Evolutionary conservation across 1,140 invertebrate genomes (phyloP), one percentile per base, ranked within the genome.

Genomic region (Diabrotica undecimpunctata): DNA sequence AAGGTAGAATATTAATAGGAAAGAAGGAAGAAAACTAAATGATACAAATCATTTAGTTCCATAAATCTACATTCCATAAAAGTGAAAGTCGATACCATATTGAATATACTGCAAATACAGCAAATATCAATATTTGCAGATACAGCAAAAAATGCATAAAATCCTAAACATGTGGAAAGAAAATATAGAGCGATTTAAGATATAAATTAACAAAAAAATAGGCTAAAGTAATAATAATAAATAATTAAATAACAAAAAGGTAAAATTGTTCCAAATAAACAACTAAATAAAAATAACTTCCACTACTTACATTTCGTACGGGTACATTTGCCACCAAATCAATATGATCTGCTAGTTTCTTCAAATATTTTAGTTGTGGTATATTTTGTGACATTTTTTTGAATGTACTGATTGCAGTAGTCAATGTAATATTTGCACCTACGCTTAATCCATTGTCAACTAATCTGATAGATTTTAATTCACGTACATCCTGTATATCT

Each of bases 401-500:
- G 65, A 90, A 88, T 8, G 83, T 74, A 2, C 83, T 71, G 83
- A 88, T 91, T 11, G 85, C 76, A 52, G 86, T 83, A 0, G 84
- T 85, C 0, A 93, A 77, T 0, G 86, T 81, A 38, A 89, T 78
- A 60, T 87, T 88, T 3, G 81, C 87, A 0, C 90, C 90, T 0
- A 91, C 66, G 1, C 79, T 78, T 36, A 91, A 66, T 52, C 78
- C 78, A 39, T 81, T 72, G 1, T 79, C 35, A 12, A 13, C 72
- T n/a, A 85, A 81, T 58, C 78, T 77, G 7, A 82, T 71, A 2
- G 80, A 75, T 70, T 83, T 84, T 11, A 94, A 71, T 51, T 88
- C 85, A n/a, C 80, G 70, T 46, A 94, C 83, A 13, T 83, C 84
- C 50, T 86, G 86, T 37, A 94, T 78, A 71, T 93, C 90, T 65